Percentiles rank a stretch among this genome's conserved stretches.
These are phyloP conservation scores for Thumatha senex DNA, from an alignment of 2,888 invertebrate species.

Conservation along the genomic window DNA sequence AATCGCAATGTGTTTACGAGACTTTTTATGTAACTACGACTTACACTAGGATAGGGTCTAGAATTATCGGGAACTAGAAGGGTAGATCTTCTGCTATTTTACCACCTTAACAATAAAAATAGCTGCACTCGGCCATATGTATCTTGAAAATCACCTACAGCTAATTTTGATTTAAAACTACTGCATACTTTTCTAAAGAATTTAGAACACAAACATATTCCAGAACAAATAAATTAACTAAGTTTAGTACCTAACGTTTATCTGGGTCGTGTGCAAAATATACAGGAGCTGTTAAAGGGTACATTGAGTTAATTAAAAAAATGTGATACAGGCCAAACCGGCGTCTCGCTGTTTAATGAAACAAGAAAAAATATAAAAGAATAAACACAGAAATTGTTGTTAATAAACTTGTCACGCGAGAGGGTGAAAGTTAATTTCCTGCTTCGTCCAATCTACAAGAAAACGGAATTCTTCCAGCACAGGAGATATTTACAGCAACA, in stretches of 20 bases:
- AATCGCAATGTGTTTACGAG: too few species aligned
- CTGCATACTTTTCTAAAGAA: too few species aligned
- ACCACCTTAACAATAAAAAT: too few species aligned
- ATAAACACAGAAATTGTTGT: constrained; percentile 68
- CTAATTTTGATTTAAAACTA: too few species aligned
- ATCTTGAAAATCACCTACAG: too few species aligned
- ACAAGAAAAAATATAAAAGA: constrained; percentile 58
- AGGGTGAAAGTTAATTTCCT: constrained; percentile 79
- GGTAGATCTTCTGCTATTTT: too few species aligned
- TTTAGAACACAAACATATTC: too few species aligned
- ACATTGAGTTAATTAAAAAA: constrained; percentile 41
- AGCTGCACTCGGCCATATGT: too few species aligned
- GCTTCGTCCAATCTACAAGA: constrained; percentile 63
- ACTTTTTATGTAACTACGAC: too few species aligned
- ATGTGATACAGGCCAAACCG: constrained; percentile 33
- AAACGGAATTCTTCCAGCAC: constrained; percentile 20
- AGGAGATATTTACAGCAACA: constrained; percentile 12
- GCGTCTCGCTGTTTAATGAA: constrained; percentile 48
- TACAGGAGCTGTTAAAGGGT: constrained; percentile 16
- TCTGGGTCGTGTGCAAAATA: constrained; percentile 18
- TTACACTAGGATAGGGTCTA: too few species aligned
- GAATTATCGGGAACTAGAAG: too few species aligned
- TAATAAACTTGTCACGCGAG: constrained; percentile 79
- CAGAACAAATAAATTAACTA: too few species aligned
- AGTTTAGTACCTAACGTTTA: constrained; percentile 11